Base-by-base conservation (phyloP, 2,113 vertebrate genomes). In the Clarias macrocephalus region DNA sequence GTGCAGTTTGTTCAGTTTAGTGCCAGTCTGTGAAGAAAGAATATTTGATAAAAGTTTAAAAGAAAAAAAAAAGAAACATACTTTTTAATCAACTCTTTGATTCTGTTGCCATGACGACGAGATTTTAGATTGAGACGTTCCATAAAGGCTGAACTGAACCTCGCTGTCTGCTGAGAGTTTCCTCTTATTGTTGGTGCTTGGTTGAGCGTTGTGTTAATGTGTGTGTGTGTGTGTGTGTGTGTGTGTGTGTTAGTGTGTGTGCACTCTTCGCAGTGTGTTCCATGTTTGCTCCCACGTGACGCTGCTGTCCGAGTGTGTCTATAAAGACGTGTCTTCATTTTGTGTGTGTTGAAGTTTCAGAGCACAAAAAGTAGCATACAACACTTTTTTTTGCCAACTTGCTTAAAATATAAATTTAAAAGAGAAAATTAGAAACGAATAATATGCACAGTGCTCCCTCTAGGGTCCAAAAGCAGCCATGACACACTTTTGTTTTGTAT, bases 131-230 rank as follows among this genome's bases (percentile, higher is more conserved):
- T 8, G 48, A 48, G 48, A 8, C 48, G 52, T 15, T 28, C 8
- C 19, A 72, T 81, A 52, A 81, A 81, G 52, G 13, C 77, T 48
- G 52, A 86, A 30, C 75, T 80, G 28, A 86, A 57, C 76, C 8
- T 86, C 15, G 25, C 62, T n/a, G 18, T n/a, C 2, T 30, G n/a
- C 1, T 75, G 0, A 21, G 12, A 21, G 12, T 37, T 59, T 66
- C 4, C 23, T 65, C 23, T n/a, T 82, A 5, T 42, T 16, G 42
- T 5, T 42, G 6, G 21, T 23, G 28, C 52, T 23, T 70, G 76
- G 28, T 48, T 19, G 2, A 25, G 57, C 0, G 12, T 5, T 25
- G 30, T 73, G 21, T 68, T 1, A 1, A 8, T 68, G 66, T 68
- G 68, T 28, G 30, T 15, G 68, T 19, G 30, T 42, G 62, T 6